Percentiles rank a stretch among this genome's conserved stretches.
These are phyloP conservation scores for Atta texana DNA, from an alignment of 1,140 invertebrate genomes.

Conservation along the genomic window DNA sequence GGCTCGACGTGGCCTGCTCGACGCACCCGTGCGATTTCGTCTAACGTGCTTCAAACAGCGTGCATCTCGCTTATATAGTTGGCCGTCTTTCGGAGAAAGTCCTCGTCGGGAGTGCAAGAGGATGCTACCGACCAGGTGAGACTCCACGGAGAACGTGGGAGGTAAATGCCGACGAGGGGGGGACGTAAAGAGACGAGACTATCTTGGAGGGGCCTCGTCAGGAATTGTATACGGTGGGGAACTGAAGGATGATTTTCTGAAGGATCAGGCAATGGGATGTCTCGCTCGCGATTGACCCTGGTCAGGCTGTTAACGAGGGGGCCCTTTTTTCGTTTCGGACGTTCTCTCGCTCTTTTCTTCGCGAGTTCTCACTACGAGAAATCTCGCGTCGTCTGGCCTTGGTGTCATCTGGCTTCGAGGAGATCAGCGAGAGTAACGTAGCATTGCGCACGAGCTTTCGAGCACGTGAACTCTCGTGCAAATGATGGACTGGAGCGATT, in stretches of 20 bases:
- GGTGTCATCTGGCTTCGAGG: slow-evolving; percentile 66
- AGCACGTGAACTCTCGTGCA: slow-evolving; percentile 7
- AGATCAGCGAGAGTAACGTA: slow-evolving; percentile 59
- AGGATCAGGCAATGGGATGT: slow-evolving; percentile 53
- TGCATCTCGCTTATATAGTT: slow-evolving; percentile 85
- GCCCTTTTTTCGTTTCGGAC: neutral
- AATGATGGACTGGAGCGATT: slow-evolving; percentile 5
- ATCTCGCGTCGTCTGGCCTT: slow-evolving; percentile 64
- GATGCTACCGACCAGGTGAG: slow-evolving; percentile 78
- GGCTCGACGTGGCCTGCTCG: slow-evolving; percentile 74
- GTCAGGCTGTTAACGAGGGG: slow-evolving; percentile 36
- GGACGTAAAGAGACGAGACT: neutral
- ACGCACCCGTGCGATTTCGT: slow-evolving; percentile 82
- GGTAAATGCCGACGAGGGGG: slow-evolving; percentile 24
- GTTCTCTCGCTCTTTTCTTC: slow-evolving; percentile 1
- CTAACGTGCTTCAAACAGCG: slow-evolving; percentile 85
- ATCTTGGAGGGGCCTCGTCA: neutral
- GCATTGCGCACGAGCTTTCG: slow-evolving; percentile 20
- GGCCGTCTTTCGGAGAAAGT: slow-evolving; percentile 86
- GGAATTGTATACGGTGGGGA: slow-evolving; percentile 43
- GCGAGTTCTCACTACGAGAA: slow-evolving; percentile 58
- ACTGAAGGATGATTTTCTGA: neutral
- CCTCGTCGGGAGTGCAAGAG: slow-evolving; percentile 78
- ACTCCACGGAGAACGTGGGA: slow-evolving; percentile 76
- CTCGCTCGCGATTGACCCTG: slow-evolving; percentile 75